phyloP scores from a whole-genome alignment of 2,113 vertebrate genomes.

The Ceyx margarethae region DNA sequence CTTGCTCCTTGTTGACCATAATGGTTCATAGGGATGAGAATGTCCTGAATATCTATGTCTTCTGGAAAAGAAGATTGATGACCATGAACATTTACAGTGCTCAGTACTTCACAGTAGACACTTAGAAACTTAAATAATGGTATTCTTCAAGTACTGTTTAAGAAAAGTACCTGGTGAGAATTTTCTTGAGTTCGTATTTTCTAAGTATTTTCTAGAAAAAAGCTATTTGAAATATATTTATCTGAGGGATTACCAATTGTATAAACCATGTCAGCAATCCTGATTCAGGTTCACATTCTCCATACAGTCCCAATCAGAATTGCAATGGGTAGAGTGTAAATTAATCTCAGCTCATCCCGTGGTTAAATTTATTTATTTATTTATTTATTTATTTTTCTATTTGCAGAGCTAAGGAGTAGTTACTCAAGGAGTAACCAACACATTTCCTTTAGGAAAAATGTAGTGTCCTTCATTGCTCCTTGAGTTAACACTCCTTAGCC shows the following conservation, averaged over 20 bases:
- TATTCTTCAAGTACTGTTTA: background rate
- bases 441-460: no score
- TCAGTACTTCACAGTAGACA: background rate
- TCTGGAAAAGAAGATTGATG: background rate
- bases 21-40: background rate
- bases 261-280: background rate
- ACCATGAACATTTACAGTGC: background rate
- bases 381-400: no score
- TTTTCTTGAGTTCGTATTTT: background rate
- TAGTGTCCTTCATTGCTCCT: no score
- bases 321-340: background rate
- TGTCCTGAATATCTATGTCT: background rate
- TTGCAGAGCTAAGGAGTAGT: background rate
- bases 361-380: background rate
- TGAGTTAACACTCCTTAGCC: no score
- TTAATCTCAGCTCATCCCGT: background rate
- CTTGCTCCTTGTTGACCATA: background rate
- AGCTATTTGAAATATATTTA: background rate
- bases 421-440: background rate
- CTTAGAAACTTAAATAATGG: background rate
- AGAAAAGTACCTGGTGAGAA: background rate
- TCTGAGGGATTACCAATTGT: background rate
- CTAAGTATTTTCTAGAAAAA: background rate
- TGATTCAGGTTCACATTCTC: background rate
- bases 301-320: background rate